Evolutionary conservation across 2,113 vertebrate species (phyloP).

Genomic region (Uropsilus gracilis): DNA sequence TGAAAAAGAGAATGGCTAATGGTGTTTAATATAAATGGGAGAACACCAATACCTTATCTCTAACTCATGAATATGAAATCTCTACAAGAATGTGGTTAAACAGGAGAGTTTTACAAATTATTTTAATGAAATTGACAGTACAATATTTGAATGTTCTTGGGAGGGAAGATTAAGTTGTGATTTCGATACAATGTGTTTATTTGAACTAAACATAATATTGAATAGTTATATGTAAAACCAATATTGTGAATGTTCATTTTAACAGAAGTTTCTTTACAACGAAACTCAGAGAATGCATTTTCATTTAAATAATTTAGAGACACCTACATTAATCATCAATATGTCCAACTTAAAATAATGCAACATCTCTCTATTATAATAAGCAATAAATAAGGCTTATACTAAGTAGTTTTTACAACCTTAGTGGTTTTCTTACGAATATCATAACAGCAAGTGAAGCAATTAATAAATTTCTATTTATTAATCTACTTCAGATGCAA

Average conservation of each 20-base stretch:
- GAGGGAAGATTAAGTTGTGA: neutral
- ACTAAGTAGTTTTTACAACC: constrained; percentile 46
- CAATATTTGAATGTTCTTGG: neutral
- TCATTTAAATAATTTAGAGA: constrained; percentile 52
- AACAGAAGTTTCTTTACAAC: neutral
- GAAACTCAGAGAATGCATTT: neutral
- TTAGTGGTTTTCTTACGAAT: constrained; percentile 57
- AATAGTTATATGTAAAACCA: neutral
- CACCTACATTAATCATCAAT: constrained; percentile 72
- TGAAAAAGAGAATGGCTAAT: constrained; percentile 76
- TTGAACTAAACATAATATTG: constrained; percentile 16
- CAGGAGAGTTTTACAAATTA: neutral
- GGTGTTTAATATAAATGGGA: constrained; percentile 57
- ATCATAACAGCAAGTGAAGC: constrained; percentile 58
- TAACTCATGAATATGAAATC: neutral
- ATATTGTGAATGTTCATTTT: neutral
- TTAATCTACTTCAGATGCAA: constrained; percentile 70
- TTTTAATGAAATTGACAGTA: neutral
- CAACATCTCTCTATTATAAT: constrained; percentile 67
- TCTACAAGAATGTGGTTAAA: neutral
- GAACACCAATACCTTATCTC: constrained; percentile 22
- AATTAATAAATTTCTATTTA: constrained; percentile 76
- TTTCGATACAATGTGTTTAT: neutral
- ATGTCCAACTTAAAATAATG: constrained; percentile 70
- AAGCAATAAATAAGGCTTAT: constrained; percentile 64